Percentiles rank a stretch among this genome's conserved stretches.
Evolutionary conservation across 2,888 invertebrate species (phyloP).

Genomic region (Idaea straminata): DNA sequence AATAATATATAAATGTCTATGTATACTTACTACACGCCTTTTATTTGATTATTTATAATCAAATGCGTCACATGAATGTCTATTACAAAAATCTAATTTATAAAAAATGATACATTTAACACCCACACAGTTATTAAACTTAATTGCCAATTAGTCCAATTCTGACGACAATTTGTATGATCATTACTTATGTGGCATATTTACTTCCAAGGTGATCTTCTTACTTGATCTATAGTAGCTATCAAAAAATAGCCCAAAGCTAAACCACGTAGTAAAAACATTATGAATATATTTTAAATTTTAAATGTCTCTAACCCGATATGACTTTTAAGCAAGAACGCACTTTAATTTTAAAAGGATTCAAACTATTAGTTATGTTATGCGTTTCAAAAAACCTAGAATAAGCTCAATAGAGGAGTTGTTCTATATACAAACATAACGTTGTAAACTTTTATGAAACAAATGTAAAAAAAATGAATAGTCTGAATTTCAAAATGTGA

Average conservation of each 20-base stretch:
- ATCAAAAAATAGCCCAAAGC: neutral
- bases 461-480: too few species aligned
- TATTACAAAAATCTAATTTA: neutral
- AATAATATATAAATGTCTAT: too few species aligned
- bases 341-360: too few species aligned
- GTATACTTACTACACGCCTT: too few species aligned
- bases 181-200: neutral
- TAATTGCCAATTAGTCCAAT: slow-evolving; percentile 1
- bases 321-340: neutral
- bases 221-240: neutral
- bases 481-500: too few species aligned
- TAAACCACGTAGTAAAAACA: neutral
- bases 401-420: too few species aligned
- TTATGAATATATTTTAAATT: neutral
- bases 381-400: too few species aligned
- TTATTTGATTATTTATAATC: too few species aligned
- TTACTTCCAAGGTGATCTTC: neutral
- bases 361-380: too few species aligned
- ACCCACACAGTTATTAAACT: neutral
- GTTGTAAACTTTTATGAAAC: too few species aligned
- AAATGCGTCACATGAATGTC: neutral
- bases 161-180: neutral
- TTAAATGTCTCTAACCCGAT: neutral
- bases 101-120: neutral
- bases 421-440: too few species aligned